Conservation (phyloP, 2,888 invertebrate species). For the Allacma fusca region DNA sequence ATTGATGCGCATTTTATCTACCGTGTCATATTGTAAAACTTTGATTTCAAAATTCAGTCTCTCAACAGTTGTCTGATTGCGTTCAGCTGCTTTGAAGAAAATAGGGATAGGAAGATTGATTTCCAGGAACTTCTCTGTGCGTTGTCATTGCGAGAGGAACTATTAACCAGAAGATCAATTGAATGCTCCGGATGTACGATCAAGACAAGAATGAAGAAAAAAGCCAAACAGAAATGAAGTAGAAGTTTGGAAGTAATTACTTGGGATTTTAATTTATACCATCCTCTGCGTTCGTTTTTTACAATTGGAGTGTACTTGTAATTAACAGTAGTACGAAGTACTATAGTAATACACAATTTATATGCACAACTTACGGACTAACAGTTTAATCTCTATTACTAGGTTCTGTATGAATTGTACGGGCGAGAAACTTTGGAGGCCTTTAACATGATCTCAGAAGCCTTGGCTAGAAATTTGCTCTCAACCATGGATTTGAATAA, state of each 20-base stretch:
- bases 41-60: too few relatives aligned
- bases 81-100: slow-evolving; percentile 32
- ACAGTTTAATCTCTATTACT: background rate
- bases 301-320: too few relatives aligned
- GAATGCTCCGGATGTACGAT: slow-evolving; percentile 33
- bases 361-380: background rate
- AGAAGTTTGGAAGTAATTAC: too few relatives aligned
- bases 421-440: background rate
- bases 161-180: slow-evolving; percentile 23
- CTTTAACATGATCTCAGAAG: background rate
- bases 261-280: too few relatives aligned
- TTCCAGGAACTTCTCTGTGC: slow-evolving; percentile 33
- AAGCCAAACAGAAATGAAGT: background rate
- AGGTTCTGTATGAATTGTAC: slow-evolving; percentile 20
- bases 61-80: slow-evolving; percentile 27
- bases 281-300: too few relatives aligned
- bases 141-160: slow-evolving; percentile 23
- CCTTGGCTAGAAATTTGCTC: slow-evolving; percentile 3
- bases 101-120: slow-evolving; percentile 21
- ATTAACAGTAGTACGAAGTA: too few relatives aligned
- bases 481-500: slow-evolving; percentile 20
- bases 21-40: too few relatives aligned
- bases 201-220: slow-evolving; percentile 25
- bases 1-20: too few relatives aligned
- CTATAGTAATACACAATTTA: too few relatives aligned